Evolutionary conservation across 1,140 invertebrate genomes (phyloP), one percentile per base, ranked within the genome.

Genomic region (Fopius arisanus): DNA sequence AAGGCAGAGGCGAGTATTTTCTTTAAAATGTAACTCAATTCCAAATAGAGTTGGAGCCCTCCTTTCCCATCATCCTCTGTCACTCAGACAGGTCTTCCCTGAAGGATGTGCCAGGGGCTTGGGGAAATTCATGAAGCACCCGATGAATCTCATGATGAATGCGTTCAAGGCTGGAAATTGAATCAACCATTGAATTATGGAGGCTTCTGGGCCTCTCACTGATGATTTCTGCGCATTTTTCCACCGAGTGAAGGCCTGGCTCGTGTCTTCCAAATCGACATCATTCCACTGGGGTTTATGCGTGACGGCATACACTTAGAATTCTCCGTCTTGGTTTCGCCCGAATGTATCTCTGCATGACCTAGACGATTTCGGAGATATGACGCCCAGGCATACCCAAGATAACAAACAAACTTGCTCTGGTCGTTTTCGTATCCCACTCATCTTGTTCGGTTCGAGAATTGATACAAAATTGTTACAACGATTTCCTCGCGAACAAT

Each of bases 331-430:
- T 41, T 37, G 41, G 14, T 54, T 29, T 69, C 67, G 14, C 2
- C 19, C 67, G 28, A 28, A 29, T 21, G 21, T 69, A 14, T 51
- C 28, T 54, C 16, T 69, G 43, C 37, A 40, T 51, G 31, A 29
- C 26, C 67, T 59, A 69, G 41, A 69, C 26, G 12, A 43, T 69
- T 19, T 28, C 26, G 62, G 63, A 12, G 12, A 65, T 65, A 73
- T 66, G 71, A 73, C 71, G 65, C 63, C 23, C 37, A 48, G 41
- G 48, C 43, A 54, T 21, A 69, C 23, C 67, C 67, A 23, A 51
- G 67, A 69, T 69, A 69, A 69, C 67, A 69, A 69, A 69, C 67
- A 69, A 69, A 69, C 54, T 59, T 54, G 40, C 29, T 54, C 26
- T 43, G 66, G 21, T 26, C 40, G 21, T 69, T 29, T 9, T 43